Evolutionary conservation across 2,797 vertebrate genomes (phyloP).

Genomic region (Alosa sapidissima): DNA sequence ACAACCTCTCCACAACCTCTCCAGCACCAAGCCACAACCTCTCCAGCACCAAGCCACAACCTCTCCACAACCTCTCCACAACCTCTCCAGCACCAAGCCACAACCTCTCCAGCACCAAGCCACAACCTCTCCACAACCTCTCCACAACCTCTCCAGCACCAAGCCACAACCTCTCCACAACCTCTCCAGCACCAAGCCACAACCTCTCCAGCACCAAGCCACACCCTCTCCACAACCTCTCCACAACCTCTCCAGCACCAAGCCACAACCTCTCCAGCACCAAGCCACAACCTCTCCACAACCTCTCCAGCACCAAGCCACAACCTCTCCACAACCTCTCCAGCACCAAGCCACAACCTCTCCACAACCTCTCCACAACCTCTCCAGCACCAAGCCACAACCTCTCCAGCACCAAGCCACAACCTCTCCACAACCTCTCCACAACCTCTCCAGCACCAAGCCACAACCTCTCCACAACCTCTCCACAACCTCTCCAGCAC

Average conservation of each 20-base stretch:
- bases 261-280: not conserved
- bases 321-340: not conserved
- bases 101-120: not conserved
- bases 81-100: too few species aligned
- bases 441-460: too few species aligned
- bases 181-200: not conserved
- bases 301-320: too few species aligned
- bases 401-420: not conserved
- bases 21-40: not conserved
- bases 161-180: not conserved
- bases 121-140: not conserved
- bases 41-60: not conserved
- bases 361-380: too few species aligned
- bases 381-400: not conserved
- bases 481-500: too few species aligned
- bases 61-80: too few species aligned
- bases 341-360: not conserved
- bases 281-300: not conserved
- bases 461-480: not conserved
- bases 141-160: too few species aligned
- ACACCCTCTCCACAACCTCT: not conserved
- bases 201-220: not conserved
- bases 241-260: too few species aligned
- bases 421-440: not conserved
- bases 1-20: too few species aligned